phyloP scores from a whole-genome alignment of 2,888 invertebrate genomes.

The Tipula helvola region DNA sequence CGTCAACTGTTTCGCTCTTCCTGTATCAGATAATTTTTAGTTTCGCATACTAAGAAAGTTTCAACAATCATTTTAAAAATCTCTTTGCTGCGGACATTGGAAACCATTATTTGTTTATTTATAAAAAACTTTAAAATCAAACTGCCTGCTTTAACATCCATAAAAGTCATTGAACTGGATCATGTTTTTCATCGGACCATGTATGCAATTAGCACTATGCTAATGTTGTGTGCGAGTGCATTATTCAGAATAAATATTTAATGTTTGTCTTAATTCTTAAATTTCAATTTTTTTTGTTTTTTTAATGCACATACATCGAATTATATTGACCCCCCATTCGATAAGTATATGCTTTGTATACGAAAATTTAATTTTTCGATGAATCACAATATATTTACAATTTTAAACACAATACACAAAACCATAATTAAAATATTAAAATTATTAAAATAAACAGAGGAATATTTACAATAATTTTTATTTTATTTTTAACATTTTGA shows the following conservation, averaged over 20 bases:
- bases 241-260: neutral
- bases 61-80: too few relatives aligned
- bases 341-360: neutral
- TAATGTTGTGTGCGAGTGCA: neutral
- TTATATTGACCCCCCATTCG: neutral
- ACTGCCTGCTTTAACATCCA: too few relatives aligned
- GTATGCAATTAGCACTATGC: neutral
- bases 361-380: neutral
- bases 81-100: too few relatives aligned
- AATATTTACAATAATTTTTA: neutral
- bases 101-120: too few relatives aligned
- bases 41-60: too few relatives aligned
- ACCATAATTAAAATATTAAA: neutral
- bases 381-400: neutral
- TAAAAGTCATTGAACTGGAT: neutral
- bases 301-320: neutral
- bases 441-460: neutral
- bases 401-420: neutral
- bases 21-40: too few relatives aligned
- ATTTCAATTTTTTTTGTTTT: neutral
- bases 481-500: neutral
- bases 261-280: neutral
- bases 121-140: too few relatives aligned
- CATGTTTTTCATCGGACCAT: neutral
- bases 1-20: too few relatives aligned